Evolutionary conservation across 1,140 invertebrate species (phyloP).

Genomic region (Cydia fagiglandana): DNA sequence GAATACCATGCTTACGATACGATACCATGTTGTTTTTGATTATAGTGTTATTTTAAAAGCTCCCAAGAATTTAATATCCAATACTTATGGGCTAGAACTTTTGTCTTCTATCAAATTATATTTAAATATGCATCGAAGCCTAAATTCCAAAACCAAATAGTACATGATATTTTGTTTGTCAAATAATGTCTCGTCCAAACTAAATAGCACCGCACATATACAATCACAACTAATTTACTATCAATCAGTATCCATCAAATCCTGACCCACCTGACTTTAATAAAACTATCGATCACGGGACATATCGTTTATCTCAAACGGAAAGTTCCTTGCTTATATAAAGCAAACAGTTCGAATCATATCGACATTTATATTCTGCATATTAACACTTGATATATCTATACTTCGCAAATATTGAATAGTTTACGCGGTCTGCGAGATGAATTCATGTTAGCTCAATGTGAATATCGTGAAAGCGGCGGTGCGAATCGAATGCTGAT

Average conservation of each 20-base stretch:
- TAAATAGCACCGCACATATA: conserved; percentile 4
- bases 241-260: conserved; percentile 29
- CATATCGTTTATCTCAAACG: conserved; percentile 12
- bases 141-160: not conserved
- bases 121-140: not conserved
- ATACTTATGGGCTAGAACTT: no score
- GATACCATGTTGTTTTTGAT: no score
- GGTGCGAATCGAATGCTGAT: conserved; percentile 21
- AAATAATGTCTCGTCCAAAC: not conserved
- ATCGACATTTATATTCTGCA: conserved; percentile 20
- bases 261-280: conserved; percentile 6
- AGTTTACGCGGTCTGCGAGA: not conserved
- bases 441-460: conserved; percentile 3
- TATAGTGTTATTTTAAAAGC: no score
- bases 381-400: conserved; percentile 16
- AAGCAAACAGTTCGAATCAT: not conserved
- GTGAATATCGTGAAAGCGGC: conserved; percentile 13
- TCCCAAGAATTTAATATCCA: no score
- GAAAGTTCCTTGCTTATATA: conserved; percentile 7
- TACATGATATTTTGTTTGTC: not conserved
- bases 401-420: conserved; percentile 17
- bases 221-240: conserved; percentile 21
- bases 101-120: no score
- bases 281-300: conserved; percentile 15
- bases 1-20: no score